Percentiles rank a stretch among this genome's conserved stretches.
These are phyloP conservation scores for Hedychridium roseum DNA, from an alignment of 2,888 invertebrate species.

Conservation along the genomic window DNA sequence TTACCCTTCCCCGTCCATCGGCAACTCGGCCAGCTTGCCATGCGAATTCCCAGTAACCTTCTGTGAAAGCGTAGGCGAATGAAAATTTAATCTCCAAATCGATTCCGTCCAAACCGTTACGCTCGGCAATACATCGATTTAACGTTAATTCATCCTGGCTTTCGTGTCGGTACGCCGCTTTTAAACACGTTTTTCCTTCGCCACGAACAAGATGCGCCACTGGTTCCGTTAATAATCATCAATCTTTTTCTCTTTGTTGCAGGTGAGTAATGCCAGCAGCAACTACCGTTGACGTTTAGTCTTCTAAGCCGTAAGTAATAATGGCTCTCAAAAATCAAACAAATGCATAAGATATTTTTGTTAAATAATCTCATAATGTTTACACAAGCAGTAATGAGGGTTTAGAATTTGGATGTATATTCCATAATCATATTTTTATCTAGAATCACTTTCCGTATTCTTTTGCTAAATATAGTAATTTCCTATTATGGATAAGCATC, in stretches of 20 bases:
- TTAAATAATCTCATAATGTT: no score
- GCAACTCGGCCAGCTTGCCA: slow-evolving; percentile 2
- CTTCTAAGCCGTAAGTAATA: no score
- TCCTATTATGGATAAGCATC: no score
- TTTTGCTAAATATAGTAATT: no score
- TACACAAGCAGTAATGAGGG: no score
- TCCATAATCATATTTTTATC: no score
- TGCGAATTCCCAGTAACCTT: slow-evolving; percentile 39
- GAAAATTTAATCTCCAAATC: slow-evolving; percentile 44
- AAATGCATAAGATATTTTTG: no score
- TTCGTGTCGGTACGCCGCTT: slow-evolving; percentile 20
- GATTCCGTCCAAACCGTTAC: slow-evolving; percentile 36
- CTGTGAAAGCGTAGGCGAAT: slow-evolving; percentile 36
- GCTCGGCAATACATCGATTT: slow-evolving; percentile 29
- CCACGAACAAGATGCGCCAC: neutral
- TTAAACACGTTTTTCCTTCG: slow-evolving; percentile 8
- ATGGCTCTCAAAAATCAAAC: no score
- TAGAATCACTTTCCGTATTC: no score
- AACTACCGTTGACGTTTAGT: no score
- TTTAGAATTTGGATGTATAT: no score
- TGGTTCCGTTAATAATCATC: slow-evolving; percentile 6
- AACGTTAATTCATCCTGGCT: slow-evolving; percentile 36
- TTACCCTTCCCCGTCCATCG: slow-evolving; percentile 29
- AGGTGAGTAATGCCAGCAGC: slow-evolving; percentile 53
- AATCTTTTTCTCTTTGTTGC: slow-evolving; percentile 35